Conservation (phyloP, 1,140 invertebrate genomes). For the Tribolium castaneum region DNA sequence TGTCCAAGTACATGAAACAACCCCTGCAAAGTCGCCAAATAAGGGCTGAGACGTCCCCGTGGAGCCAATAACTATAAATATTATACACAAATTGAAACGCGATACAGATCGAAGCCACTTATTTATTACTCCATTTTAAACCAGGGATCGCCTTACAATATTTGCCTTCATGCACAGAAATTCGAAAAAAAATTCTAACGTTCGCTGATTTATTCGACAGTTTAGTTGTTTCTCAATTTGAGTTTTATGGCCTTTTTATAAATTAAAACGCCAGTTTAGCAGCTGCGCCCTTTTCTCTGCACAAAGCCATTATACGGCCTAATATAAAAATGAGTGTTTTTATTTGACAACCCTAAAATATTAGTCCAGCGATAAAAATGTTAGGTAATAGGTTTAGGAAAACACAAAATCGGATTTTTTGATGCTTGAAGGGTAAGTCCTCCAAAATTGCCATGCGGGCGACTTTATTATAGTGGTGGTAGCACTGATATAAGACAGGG, state of each 20-base stretch:
- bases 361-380: neutral
- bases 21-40: constrained; percentile 45
- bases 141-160: neutral
- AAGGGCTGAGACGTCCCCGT: constrained; percentile 40
- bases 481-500: too few species aligned
- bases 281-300: neutral
- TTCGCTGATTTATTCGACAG: neutral
- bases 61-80: constrained; percentile 51
- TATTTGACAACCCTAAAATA: neutral
- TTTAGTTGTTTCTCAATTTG: neutral
- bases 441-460: too few species aligned
- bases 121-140: neutral
- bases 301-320: neutral
- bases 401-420: too few species aligned
- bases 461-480: too few species aligned
- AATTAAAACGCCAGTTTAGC: neutral
- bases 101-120: constrained; percentile 39
- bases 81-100: constrained; percentile 47
- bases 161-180: neutral
- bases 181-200: neutral
- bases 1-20: constrained; percentile 52
- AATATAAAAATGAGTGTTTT: neutral
- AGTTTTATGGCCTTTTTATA: neutral
- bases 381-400: too few species aligned
- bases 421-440: too few species aligned